Base-by-base conservation (phyloP, 2,113 vertebrate species). In the Tachysurus fulvidraco region DNA sequence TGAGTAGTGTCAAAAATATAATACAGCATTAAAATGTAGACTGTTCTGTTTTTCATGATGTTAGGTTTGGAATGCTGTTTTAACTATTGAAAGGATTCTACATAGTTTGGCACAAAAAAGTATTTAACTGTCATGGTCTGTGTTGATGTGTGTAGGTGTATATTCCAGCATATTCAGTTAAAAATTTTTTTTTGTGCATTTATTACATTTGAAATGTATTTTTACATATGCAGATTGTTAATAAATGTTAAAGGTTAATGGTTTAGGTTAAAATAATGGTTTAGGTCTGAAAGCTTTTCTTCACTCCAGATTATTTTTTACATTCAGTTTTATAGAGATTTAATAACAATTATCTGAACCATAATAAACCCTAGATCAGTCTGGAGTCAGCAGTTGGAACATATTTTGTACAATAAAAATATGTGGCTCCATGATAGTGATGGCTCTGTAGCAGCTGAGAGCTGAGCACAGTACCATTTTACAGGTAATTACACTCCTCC, bases 401-500 rank as follows among this genome's bases (percentile, higher is more conserved):
- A 12, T 25, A 25, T 67, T 52, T 50, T 44, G 41, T 52, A 74
- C 46, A 78, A 46, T 50, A 21, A 46, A 69, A 62, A 60, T 50
- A 64, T 50, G 36, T 28, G 11, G 21, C 36, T 59, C n/a, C 25
- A 6, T 67, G 19, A 12, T 79, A 17, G 52, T 67, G 21, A 57
- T 44, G 28, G 62, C 50, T n/a, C 23, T 65, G 6, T 11, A 46
- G n/a, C 59, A 78, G 59, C 59, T 77, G 55, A 84, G 55, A 50
- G 83, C 30, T 52, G 17, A 85, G 44, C 55, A 77, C 74, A 78
- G 74, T 17, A 16, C 50, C 23, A 46, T 62, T 85, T 85, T 52
- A 62, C 41, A 57, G 50, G 19, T 80, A 86, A 80, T 86, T 54
- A 86, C 64, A 86, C 73, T 50, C 13, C 28, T 57, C 9, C 76